phyloP scores from a whole-genome alignment of 1,140 invertebrate genomes.

The Plodia interpunctella region DNA sequence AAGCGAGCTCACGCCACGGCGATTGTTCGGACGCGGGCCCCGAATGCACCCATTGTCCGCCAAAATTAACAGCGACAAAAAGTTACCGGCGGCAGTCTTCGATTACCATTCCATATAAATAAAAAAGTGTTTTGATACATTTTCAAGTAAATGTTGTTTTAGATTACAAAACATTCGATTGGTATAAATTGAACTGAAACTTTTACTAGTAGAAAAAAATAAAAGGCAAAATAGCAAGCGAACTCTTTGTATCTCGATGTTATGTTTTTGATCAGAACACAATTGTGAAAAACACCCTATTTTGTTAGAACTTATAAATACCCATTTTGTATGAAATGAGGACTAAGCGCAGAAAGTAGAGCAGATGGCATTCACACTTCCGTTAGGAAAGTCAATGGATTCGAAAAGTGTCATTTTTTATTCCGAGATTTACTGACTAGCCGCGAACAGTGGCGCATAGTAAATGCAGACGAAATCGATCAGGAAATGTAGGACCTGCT shows the following conservation, averaged over 20 bases:
- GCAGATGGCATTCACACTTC: conserved; percentile 3
- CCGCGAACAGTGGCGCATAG: neutral
- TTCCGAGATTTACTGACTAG: conserved; percentile 23
- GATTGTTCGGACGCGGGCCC: conserved; percentile 45
- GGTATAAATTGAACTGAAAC: neutral
- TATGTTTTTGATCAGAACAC: neutral
- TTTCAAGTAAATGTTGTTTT: neutral
- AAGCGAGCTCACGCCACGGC: conserved; percentile 44
- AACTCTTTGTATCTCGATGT: too few species aligned
- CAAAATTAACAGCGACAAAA: conserved; percentile 58
- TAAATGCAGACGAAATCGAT: conserved; percentile 5
- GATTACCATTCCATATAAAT: conserved; percentile 12
- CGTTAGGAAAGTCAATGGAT: conserved; percentile 12
- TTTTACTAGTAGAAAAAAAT: too few species aligned
- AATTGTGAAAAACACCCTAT: neutral
- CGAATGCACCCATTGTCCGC: conserved; percentile 52
- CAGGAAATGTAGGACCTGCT: neutral
- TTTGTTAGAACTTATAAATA: neutral
- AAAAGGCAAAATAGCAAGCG: too few species aligned
- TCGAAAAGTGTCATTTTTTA: conserved; percentile 22
- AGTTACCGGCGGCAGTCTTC: conserved; percentile 20
- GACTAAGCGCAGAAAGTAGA: conserved; percentile 1
- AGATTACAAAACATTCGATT: neutral
- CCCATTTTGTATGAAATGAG: neutral
- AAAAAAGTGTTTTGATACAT: conserved; percentile 4